Percentiles rank a stretch among this genome's conserved stretches.
phyloP scores from a whole-genome alignment of 2,888 invertebrate species.

The Sphecodes monilicornis region DNA sequence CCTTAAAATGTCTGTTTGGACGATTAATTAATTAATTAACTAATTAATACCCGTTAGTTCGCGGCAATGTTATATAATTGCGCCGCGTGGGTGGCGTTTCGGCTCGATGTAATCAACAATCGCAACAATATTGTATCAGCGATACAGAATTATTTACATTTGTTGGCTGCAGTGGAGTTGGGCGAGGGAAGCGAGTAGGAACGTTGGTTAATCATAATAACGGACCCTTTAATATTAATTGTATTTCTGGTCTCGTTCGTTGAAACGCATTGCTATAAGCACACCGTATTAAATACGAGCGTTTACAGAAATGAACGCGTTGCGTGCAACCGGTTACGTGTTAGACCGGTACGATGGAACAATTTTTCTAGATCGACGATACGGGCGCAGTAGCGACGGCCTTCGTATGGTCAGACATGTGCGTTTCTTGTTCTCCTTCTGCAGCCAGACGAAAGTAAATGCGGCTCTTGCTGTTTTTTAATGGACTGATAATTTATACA shows the following conservation, averaged over 20 bases:
- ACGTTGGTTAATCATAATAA: constrained; percentile 17
- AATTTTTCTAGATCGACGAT: constrained; percentile 26
- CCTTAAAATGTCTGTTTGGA: background rate
- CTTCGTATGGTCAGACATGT: constrained; percentile 28
- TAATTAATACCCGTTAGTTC: constrained; percentile 32
- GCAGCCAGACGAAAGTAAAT: constrained; percentile 19
- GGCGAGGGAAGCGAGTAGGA: background rate
- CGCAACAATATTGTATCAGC: background rate
- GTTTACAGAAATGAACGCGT: constrained; percentile 30
- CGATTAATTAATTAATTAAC: constrained; percentile 2
- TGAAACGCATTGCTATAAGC: constrained; percentile 2
- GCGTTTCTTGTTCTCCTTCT: background rate
- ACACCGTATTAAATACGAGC: constrained; percentile 17
- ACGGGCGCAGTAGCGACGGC: constrained; percentile 40
- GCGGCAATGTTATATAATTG: background rate
- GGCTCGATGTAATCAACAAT: background rate
- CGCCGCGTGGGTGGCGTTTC: background rate
- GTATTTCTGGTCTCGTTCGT: background rate
- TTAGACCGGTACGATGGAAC: constrained; percentile 25
- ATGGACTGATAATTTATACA: background rate
- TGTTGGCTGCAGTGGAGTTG: background rate
- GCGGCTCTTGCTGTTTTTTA: background rate
- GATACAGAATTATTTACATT: background rate
- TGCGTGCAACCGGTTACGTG: background rate
- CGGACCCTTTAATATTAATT: constrained; percentile 19